Conservation (phyloP, 2,888 invertebrate genomes). For the Aspidiotus rigidus region DNA sequence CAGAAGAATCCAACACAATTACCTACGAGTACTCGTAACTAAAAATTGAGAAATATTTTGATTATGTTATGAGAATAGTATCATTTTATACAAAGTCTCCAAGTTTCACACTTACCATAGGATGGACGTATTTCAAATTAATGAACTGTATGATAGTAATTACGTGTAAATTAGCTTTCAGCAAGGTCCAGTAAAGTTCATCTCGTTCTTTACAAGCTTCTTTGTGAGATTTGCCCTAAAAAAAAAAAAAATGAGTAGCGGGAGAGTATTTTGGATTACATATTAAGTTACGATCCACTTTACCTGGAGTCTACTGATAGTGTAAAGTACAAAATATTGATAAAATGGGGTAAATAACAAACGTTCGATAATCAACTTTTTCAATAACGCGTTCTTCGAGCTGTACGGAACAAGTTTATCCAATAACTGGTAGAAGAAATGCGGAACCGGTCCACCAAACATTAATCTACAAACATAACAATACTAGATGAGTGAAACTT, state of each 20-base stretch:
- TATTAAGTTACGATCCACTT: not conserved
- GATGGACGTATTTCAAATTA: slow-evolving; percentile 65
- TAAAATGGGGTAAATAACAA: slow-evolving; percentile 61
- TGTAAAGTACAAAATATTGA: slow-evolving; percentile 64
- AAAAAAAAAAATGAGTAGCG: slow-evolving; percentile 7
- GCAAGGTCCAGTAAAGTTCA: slow-evolving; percentile 55
- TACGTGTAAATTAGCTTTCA: slow-evolving; percentile 68
- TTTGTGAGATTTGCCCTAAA: slow-evolving; percentile 57
- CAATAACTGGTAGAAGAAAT: slow-evolving; percentile 61
- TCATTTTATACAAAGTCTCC: slow-evolving; percentile 24
- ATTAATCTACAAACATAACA: slow-evolving; percentile 50
- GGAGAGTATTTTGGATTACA: not conserved
- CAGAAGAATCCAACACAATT: slow-evolving; percentile 71
- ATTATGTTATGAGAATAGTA: slow-evolving; percentile 9
- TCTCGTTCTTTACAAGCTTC: slow-evolving; percentile 55
- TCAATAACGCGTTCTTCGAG: slow-evolving; percentile 45
- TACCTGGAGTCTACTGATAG: slow-evolving; percentile 62
- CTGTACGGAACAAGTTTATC: slow-evolving; percentile 55
- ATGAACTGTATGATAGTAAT: slow-evolving; percentile 63
- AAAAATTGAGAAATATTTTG: slow-evolving; percentile 42
- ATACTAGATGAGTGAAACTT: not conserved
- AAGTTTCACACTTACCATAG: slow-evolving; percentile 54
- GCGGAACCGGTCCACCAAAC: slow-evolving; percentile 72
- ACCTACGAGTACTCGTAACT: slow-evolving; percentile 65
- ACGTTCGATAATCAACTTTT: slow-evolving; percentile 61